Evolutionary conservation across 2,113 vertebrate genomes (phyloP).

Genomic region (Maylandia zebra): DNA sequence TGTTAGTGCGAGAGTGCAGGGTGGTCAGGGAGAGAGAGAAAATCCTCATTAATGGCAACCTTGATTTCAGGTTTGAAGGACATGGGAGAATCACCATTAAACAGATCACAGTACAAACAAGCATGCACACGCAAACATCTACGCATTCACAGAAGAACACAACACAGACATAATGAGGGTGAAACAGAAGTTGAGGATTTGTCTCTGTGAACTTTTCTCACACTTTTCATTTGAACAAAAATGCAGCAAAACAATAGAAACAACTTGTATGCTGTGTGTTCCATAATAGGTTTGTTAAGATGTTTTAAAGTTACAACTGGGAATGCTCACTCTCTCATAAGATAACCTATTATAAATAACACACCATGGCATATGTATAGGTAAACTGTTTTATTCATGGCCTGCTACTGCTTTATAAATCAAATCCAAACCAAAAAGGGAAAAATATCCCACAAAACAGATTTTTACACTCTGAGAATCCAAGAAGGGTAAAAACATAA

Average conservation of each 20-base stretch:
- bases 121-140: neutral
- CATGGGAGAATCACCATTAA: slow-evolving; percentile 36
- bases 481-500: neutral
- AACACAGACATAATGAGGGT: neutral
- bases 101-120: slow-evolving; percentile 15
- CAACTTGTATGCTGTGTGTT: neutral
- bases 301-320: neutral
- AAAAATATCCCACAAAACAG: neutral
- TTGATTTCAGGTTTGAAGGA: slow-evolving; percentile 56
- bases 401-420: neutral
- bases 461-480: neutral
- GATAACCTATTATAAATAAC: neutral
- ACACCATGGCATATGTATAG: neutral
- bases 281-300: neutral
- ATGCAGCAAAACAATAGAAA: neutral
- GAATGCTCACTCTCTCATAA: neutral
- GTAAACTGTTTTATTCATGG: neutral
- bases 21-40: slow-evolving; percentile 1
- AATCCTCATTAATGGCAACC: slow-evolving; percentile 55
- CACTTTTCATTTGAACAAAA: neutral
- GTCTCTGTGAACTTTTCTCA: neutral
- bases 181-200: neutral
- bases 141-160: neutral
- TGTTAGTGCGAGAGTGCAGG: neutral
- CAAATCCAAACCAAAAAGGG: neutral